Evolutionary conservation across 2,797 vertebrate species (phyloP).

Genomic region (Sorex maritimensis): DNA sequence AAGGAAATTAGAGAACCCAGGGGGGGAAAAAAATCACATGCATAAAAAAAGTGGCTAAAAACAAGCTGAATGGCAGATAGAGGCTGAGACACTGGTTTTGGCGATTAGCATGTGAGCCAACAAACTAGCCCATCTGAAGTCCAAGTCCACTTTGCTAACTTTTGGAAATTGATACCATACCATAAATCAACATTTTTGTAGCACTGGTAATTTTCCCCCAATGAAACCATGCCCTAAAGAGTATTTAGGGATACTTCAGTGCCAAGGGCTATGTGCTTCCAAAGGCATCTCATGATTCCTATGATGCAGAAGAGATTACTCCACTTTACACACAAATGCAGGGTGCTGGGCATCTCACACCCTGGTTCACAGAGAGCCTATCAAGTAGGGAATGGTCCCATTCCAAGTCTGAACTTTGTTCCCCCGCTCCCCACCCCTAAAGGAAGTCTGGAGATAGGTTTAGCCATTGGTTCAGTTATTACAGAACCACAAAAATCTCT

Average conservation of each 20-base stretch:
- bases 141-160: conserved; percentile 19
- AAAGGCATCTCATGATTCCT: conserved; percentile 21
- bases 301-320: background rate
- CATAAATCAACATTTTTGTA: conserved; percentile 16
- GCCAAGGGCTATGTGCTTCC: conserved; percentile 18
- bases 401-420: background rate
- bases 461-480: background rate
- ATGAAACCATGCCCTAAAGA: background rate
- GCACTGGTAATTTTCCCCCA: conserved; percentile 13
- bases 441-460: background rate
- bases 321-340: conserved; percentile 18
- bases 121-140: background rate
- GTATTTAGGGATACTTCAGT: background rate
- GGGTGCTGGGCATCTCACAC: background rate
- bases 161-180: conserved; percentile 27
- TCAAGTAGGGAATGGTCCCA: background rate
- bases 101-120: background rate
- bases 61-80: background rate
- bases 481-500: background rate
- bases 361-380: background rate
- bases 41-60: conserved; percentile 17
- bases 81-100: background rate
- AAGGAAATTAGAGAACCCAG: conserved; percentile 20
- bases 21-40: background rate
- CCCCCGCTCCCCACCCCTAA: background rate